phyloP scores from a whole-genome alignment of 2,888 invertebrate genomes.

The Graphium colonna region DNA sequence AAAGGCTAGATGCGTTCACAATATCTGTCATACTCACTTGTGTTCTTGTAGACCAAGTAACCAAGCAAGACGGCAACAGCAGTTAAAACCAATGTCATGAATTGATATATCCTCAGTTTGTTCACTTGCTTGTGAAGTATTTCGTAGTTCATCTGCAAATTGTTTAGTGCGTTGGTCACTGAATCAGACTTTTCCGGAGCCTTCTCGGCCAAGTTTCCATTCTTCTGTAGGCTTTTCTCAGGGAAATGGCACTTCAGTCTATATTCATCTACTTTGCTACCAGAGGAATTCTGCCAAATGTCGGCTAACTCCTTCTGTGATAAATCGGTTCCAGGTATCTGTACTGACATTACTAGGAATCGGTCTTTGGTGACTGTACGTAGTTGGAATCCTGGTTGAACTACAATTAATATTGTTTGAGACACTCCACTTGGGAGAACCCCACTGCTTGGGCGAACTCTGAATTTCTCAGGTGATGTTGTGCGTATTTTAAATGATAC shows the following conservation, averaged over 20 bases:
- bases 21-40: conserved; percentile 46
- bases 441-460: conserved; percentile 94
- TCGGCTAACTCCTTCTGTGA: conserved; percentile 83
- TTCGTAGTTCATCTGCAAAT: conserved; percentile 57
- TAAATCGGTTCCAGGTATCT: conserved; percentile 79
- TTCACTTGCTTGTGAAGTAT: conserved; percentile 49
- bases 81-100: conserved; percentile 53
- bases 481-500: conserved; percentile 90
- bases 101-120: conserved; percentile 54
- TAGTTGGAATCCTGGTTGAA: conserved; percentile 86
- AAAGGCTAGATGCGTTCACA: conserved; percentile 65
- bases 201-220: conserved; percentile 50
- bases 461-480: conserved; percentile 96
- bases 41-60: conserved; percentile 52
- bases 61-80: conserved; percentile 50
- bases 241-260: conserved; percentile 84
- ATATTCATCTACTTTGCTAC: conserved; percentile 84
- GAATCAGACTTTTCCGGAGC: conserved; percentile 86
- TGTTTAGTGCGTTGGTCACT: conserved; percentile 83
- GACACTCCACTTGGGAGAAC: conserved; percentile 83
- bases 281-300: conserved; percentile 85
- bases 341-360: conserved; percentile 92
- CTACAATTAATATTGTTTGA: conserved; percentile 84
- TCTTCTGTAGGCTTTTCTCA: conserved; percentile 57
- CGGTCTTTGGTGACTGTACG: conserved; percentile 88